A percentile compares a stretch with the other conserved stretches of the same genome.
Evolutionary conservation across 2,888 invertebrate genomes (phyloP).

Genomic region (Cosmopolites sordidus): DNA sequence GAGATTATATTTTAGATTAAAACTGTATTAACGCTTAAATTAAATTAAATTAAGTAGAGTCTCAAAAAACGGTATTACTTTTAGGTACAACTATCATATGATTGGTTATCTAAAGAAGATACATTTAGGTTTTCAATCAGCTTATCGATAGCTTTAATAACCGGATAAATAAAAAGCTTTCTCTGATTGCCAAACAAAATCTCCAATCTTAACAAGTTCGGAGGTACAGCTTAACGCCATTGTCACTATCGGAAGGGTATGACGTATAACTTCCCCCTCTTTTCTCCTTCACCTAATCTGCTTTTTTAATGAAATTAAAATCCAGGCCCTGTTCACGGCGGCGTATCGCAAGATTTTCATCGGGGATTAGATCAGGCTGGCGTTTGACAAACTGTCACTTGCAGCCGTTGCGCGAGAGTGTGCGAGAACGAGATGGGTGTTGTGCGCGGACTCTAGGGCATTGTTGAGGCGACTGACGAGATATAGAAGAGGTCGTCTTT

Average conservation of each 20-base stretch:
- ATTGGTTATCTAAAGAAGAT: no score
- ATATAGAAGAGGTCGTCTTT: no score
- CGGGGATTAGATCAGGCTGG: conserved; percentile 20
- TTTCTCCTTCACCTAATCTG: conserved; percentile 10
- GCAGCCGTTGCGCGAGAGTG: conserved; percentile 5
- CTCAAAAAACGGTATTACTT: no score
- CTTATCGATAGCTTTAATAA: neutral
- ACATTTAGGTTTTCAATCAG: no score
- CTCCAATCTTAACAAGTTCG: neutral
- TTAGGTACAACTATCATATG: no score
- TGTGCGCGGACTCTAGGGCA: neutral
- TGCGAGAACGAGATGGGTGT: neutral
- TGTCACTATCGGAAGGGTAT: neutral
- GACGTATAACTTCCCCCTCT: no score
- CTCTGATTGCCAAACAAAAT: neutral
- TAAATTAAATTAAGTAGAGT: no score
- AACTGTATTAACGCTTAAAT: no score
- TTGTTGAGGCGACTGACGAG: no score
- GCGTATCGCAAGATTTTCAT: conserved; percentile 19
- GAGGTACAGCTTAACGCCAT: neutral
- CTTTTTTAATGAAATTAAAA: conserved; percentile 25
- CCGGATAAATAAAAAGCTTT: neutral
- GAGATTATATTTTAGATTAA: no score
- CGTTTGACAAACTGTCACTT: conserved; percentile 26
- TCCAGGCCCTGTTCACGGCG: conserved; percentile 11